phyloP scores from a whole-genome alignment of 2,888 invertebrate species.

The Acleris laterana region DNA sequence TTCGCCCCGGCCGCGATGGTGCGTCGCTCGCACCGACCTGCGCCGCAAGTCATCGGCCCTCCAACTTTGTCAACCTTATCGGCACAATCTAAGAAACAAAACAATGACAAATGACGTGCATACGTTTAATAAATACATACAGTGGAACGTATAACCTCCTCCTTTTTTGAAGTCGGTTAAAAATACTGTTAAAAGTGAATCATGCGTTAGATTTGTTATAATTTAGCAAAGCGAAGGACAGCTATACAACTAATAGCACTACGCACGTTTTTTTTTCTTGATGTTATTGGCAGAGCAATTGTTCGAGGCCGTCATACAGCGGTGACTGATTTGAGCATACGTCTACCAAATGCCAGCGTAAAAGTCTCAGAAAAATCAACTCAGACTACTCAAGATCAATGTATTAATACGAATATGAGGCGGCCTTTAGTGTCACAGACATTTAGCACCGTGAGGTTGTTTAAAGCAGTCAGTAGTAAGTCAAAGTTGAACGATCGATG shows the following conservation, averaged over 20 bases:
- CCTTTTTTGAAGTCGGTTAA: too few species aligned
- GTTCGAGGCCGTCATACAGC: conserved; percentile 11
- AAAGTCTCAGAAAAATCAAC: too few species aligned
- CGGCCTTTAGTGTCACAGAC: too few species aligned
- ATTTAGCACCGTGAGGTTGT: not conserved
- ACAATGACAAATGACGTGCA: conserved; percentile 18
- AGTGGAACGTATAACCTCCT: too few species aligned
- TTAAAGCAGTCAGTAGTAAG: conserved; percentile 10
- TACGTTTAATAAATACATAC: too few species aligned
- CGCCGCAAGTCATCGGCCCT: conserved; percentile 33
- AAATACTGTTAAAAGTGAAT: too few species aligned
- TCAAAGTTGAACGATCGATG: conserved; percentile 64
- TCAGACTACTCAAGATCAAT: too few species aligned
- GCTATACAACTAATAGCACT: not conserved
- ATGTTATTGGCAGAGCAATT: conserved; percentile 7
- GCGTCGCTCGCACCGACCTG: conserved; percentile 29
- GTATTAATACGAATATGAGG: too few species aligned
- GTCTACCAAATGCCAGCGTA: not conserved
- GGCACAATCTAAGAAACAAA: conserved; percentile 19
- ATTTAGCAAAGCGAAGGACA: not conserved
- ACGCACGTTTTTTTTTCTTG: not conserved
- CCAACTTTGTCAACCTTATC: conserved; percentile 33
- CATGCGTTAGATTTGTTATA: not conserved
- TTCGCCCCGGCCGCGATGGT: conserved; percentile 53
- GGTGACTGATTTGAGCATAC: conserved; percentile 30